These are phyloP conservation scores for Gisinianus flammeolus DNA, from an alignment of 2,888 invertebrate species.

Conservation along the genomic window DNA sequence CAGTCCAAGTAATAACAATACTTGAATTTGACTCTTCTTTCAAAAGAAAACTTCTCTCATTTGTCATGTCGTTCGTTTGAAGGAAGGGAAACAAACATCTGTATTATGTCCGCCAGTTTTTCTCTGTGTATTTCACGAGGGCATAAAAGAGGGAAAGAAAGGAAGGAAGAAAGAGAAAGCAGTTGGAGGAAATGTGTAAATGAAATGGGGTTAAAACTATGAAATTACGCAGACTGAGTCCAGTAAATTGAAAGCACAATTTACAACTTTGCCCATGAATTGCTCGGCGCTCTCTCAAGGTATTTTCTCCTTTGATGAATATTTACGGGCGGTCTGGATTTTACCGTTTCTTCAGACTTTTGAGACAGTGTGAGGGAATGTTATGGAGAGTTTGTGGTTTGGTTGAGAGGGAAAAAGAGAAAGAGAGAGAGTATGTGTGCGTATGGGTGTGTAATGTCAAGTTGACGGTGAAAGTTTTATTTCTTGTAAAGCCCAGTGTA, in stretches of 20 bases:
- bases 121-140: not conserved
- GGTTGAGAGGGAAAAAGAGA: not conserved
- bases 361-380: not conserved
- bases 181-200: not conserved
- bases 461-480: too few relatives aligned
- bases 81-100: too few relatives aligned
- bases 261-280: not conserved
- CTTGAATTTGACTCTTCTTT: too few relatives aligned
- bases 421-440: too few relatives aligned
- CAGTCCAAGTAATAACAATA: too few relatives aligned
- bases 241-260: not conserved
- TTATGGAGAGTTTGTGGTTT: not conserved
- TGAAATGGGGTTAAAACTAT: too few relatives aligned
- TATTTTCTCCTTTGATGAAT: not conserved
- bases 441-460: too few relatives aligned
- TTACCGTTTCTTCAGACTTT: not conserved
- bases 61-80: too few relatives aligned
- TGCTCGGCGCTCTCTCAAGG: not conserved
- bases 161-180: not conserved
- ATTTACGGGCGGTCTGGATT: not conserved
- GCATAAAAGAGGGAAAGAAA: not conserved
- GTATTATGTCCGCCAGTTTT: not conserved
- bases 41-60: too few relatives aligned
- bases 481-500: too few relatives aligned
- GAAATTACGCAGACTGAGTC: not conserved